A percentile compares a stretch with the other conserved stretches of the same genome.
phyloP scores from a whole-genome alignment of 2,797 vertebrate species.

The Cryptoblepharus egeriae region DNA sequence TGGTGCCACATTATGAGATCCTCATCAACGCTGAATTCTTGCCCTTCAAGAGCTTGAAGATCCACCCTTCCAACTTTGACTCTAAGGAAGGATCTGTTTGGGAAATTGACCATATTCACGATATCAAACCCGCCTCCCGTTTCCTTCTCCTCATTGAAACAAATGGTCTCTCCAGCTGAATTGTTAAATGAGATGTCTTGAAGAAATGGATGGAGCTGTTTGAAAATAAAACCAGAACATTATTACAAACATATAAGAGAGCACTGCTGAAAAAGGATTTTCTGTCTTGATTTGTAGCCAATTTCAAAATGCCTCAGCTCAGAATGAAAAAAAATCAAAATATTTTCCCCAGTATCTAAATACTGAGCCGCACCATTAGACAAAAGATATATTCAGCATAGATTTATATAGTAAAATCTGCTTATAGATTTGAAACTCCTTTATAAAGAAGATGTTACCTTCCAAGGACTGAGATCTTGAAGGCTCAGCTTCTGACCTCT shows the following conservation, averaged over 20 bases:
- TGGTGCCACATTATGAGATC: constrained; percentile 1
- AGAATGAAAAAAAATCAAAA: too few relatives aligned
- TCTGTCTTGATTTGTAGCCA: too few relatives aligned
- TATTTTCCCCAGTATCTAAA: too few relatives aligned
- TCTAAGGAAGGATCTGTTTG: constrained; percentile 3
- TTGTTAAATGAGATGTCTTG: constrained; percentile 10
- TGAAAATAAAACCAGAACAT: neutral
- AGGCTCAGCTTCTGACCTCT: rapidly evolving
- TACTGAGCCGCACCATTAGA: too few relatives aligned
- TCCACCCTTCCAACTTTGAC: constrained; percentile 11
- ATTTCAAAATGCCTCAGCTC: too few relatives aligned
- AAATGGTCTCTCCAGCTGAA: neutral
- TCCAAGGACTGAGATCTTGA: neutral
- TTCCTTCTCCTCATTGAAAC: neutral
- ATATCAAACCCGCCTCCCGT: neutral
- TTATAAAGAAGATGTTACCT: neutral
- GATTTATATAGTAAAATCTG: too few relatives aligned
- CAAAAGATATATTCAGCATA: too few relatives aligned
- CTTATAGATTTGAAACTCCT: too few relatives aligned
- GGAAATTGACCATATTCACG: neutral
- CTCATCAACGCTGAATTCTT: neutral
- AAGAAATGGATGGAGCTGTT: neutral
- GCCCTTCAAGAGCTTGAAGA: neutral
- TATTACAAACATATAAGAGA: too few relatives aligned
- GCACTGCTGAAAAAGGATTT: too few relatives aligned